Conservation (phyloP, 2,797 vertebrate species). For the Onychomys torridus region DNA sequence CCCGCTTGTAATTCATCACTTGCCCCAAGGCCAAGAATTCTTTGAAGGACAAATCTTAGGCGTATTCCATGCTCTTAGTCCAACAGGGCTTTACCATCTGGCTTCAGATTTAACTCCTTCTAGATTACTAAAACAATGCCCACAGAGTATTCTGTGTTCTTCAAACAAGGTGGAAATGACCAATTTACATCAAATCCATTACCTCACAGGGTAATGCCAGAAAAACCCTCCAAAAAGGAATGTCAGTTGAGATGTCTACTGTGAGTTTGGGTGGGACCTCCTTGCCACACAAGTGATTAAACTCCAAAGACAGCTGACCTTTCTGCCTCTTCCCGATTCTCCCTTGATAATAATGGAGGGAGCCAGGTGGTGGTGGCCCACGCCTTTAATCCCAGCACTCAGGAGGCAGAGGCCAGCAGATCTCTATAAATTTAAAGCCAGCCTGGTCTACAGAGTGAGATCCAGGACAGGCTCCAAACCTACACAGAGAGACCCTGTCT, state of each 20-base stretch:
- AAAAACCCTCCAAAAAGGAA: background rate
- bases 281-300: background rate
- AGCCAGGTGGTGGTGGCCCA: no score
- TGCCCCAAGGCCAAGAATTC: constrained; percentile 45
- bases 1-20: background rate
- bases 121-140: constrained; percentile 25
- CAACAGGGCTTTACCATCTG: constrained; percentile 6
- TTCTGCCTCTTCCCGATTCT: background rate
- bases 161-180: background rate
- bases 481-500: no score
- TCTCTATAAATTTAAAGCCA: no score
- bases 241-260: background rate
- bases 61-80: constrained; percentile 49
- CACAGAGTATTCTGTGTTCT: background rate
- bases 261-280: background rate
- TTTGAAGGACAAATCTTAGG: constrained; percentile 63
- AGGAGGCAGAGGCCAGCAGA: no score
- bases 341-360: background rate
- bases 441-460: no score
- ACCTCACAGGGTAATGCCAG: background rate
- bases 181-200: background rate
- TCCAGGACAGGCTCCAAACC: no score
- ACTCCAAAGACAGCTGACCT: background rate
- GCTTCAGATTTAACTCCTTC: constrained; percentile 1
- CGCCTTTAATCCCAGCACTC: no score